Percentiles rank a stretch among this genome's conserved stretches.
Conservation (phyloP, 2,888 invertebrate species). For the Thymelicus acteon region DNA sequence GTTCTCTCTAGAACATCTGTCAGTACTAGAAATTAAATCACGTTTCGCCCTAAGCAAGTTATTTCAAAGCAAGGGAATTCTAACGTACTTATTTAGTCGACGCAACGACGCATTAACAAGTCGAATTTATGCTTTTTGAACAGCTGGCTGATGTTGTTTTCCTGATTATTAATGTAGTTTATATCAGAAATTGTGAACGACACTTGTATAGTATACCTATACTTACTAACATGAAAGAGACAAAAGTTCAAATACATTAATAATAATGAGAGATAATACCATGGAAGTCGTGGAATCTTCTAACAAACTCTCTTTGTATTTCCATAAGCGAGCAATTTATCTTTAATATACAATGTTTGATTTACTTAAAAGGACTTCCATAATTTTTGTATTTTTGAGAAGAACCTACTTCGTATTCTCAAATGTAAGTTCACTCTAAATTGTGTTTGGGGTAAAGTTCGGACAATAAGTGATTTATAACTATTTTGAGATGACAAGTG, state of each 20-base stretch:
- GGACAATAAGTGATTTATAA: neutral
- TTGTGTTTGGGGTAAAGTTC: neutral
- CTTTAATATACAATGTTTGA: too few species aligned
- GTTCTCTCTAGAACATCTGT: neutral
- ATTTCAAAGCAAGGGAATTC: neutral
- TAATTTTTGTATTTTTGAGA: neutral
- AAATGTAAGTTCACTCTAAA: neutral
- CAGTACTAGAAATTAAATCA: neutral
- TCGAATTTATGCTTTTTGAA: neutral
- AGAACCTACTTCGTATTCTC: neutral
- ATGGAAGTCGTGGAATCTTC: neutral
- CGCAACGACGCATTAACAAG: neutral
- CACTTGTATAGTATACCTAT: neutral
- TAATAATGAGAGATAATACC: neutral
- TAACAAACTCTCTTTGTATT: too few species aligned
- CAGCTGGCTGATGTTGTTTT: slow-evolving; percentile 1
- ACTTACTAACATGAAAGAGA: neutral
- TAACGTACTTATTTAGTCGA: neutral
- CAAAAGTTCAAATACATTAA: neutral
- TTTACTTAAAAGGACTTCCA: neutral
- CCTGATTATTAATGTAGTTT: neutral
- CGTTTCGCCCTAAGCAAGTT: neutral
- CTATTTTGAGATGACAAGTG: neutral
- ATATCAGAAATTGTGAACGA: neutral
- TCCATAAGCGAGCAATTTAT: too few species aligned